These are phyloP conservation scores for Euplexia lucipara DNA, from an alignment of 2,888 invertebrate genomes.

Conservation along the genomic window DNA sequence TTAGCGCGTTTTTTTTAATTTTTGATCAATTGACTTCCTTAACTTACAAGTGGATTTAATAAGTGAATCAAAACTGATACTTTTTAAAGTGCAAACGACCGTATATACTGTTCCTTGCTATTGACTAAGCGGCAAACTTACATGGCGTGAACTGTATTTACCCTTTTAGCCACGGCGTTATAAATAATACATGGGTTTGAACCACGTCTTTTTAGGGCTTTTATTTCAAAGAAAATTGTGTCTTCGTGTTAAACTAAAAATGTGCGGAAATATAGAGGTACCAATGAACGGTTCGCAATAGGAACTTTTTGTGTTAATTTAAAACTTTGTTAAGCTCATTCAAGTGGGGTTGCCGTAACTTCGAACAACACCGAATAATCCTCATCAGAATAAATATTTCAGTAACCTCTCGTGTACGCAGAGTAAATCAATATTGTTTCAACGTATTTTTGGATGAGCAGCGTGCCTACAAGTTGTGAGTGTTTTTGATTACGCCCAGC, in stretches of 20 bases:
- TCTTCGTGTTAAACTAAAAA: neutral
- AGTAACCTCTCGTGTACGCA: constrained; percentile 43
- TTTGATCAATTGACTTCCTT: too few species aligned
- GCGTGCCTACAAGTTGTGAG: constrained; percentile 53
- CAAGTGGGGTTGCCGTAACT: constrained; percentile 23
- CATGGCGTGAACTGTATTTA: too few species aligned
- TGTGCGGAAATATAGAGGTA: neutral
- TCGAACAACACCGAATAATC: constrained; percentile 42
- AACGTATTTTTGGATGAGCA: constrained; percentile 52
- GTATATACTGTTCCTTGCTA: too few species aligned
- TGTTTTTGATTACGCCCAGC: constrained; percentile 49
- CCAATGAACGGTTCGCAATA: neutral
- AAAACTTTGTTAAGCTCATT: constrained; percentile 35
- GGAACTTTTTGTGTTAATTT: constrained; percentile 16
- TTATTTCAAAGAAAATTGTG: neutral
- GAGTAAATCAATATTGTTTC: constrained; percentile 59
- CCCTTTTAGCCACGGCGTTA: too few species aligned
- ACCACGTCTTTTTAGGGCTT: neutral
- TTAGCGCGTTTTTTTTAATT: too few species aligned
- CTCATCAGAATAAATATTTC: constrained; percentile 52
- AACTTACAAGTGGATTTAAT: too few species aligned
- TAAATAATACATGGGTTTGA: too few species aligned
- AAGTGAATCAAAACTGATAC: too few species aligned
- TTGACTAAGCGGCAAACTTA: too few species aligned
- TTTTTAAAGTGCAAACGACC: too few species aligned